These are phyloP conservation scores for Embiotoca jacksoni DNA, from an alignment of 2,113 vertebrate genomes.

Conservation along the genomic window DNA sequence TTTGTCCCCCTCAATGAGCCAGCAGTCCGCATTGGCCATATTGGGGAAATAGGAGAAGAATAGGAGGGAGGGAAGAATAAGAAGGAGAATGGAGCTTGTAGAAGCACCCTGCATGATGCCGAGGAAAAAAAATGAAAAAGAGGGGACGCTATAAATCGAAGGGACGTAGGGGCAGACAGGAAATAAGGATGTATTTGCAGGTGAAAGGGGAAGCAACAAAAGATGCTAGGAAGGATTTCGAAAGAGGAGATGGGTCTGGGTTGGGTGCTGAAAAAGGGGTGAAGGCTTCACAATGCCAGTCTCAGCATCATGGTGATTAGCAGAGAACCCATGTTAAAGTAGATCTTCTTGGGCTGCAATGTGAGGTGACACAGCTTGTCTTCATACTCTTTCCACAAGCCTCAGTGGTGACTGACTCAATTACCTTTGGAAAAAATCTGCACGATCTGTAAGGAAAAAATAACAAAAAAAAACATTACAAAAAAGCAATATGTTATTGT, in stretches of 20 bases:
- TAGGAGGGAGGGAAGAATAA: slow-evolving; percentile 69
- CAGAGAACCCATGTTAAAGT: slow-evolving; percentile 70
- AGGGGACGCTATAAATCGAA: slow-evolving; percentile 8
- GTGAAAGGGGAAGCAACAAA: slow-evolving; percentile 24
- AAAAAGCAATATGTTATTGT: background rate
- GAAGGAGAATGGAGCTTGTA: slow-evolving; percentile 48
- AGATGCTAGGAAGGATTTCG: slow-evolving; percentile 20
- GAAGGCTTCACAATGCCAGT: slow-evolving; percentile 66
- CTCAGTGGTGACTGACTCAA: slow-evolving; percentile 18
- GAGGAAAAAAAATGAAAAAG: background rate
- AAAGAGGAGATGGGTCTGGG: slow-evolving; percentile 40
- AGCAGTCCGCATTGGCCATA: slow-evolving; percentile 90
- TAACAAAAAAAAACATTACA: slow-evolving; percentile 23
- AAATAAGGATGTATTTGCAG: slow-evolving; percentile 29
- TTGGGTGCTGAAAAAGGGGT: slow-evolving; percentile 49
- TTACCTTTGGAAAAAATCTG: slow-evolving; percentile 24
- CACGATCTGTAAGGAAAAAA: slow-evolving; percentile 55
- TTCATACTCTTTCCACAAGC: slow-evolving; percentile 65
- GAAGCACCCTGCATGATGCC: slow-evolving; percentile 78
- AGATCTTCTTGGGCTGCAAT: slow-evolving; percentile 55
- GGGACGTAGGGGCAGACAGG: slow-evolving; percentile 9
- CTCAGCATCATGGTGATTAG: slow-evolving; percentile 75
- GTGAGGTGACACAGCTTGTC: slow-evolving; percentile 55
- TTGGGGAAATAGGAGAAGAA: slow-evolving; percentile 83
- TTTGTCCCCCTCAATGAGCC: slow-evolving; percentile 98